Conservation (phyloP, 2,888 invertebrate species). For the Philhelius pedissequus region DNA sequence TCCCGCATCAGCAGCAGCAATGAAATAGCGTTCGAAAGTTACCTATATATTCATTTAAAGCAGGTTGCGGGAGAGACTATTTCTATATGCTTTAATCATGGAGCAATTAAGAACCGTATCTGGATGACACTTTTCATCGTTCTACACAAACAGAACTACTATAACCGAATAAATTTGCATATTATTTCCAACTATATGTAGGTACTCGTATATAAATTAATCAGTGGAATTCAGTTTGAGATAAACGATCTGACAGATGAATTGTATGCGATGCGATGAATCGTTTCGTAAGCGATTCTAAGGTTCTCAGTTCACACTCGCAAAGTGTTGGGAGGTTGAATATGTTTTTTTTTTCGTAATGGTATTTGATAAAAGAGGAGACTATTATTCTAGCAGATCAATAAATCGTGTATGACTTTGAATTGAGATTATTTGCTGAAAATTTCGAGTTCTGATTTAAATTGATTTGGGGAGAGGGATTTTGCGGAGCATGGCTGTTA, state of each 20-base stretch:
- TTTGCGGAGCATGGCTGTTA: not conserved
- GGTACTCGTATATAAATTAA: conserved; percentile 21
- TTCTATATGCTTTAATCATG: not conserved
- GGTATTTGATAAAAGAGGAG: not conserved
- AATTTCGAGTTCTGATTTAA: not conserved
- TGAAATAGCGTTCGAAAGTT: not conserved
- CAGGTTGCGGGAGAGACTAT: not conserved
- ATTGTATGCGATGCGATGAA: conserved; percentile 21
- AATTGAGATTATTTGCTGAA: not conserved
- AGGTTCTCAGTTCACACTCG: not conserved
- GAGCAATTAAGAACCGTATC: conserved; percentile 41
- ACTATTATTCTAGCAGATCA: not conserved
- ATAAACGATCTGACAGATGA: conserved; percentile 41
- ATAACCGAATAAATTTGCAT: conserved; percentile 24
- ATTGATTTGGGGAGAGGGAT: not conserved
- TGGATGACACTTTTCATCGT: conserved; percentile 28
- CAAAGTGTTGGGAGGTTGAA: not conserved
- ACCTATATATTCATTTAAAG: not conserved
- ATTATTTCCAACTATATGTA: not conserved
- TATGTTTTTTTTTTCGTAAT: not conserved
- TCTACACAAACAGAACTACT: not conserved
- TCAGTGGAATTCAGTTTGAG: conserved; percentile 24
- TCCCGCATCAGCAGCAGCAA: not conserved
- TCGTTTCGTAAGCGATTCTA: not conserved
- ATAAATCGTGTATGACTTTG: not conserved